These are phyloP conservation scores for Cabera pusaria DNA, from an alignment of 2,888 invertebrate species.

Conservation along the genomic window DNA sequence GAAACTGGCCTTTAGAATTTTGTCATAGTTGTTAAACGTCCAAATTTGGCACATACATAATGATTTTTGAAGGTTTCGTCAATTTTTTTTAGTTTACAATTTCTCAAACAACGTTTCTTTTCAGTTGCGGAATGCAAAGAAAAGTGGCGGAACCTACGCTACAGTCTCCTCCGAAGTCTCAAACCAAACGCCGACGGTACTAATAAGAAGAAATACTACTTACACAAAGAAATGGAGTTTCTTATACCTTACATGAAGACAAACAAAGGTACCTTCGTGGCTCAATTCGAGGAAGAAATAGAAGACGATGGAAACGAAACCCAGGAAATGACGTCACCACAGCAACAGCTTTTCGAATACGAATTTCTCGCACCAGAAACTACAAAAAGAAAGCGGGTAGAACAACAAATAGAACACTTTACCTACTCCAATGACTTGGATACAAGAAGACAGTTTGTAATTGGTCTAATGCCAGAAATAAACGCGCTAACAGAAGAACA, in stretches of 20 bases:
- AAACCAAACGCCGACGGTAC: conserved; percentile 44
- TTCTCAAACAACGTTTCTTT: no score
- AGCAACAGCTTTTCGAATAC: conserved; percentile 26
- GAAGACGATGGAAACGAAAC: conserved; percentile 37
- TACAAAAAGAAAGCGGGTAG: conserved; percentile 25
- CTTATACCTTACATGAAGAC: conserved; percentile 46
- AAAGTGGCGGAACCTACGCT: conserved; percentile 54
- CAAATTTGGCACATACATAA: no score
- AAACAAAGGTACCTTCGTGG: conserved; percentile 15
- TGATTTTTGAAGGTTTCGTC: no score
- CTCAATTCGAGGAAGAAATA: conserved; percentile 35
- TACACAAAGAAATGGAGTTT: conserved; percentile 51
- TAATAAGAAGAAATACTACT: conserved; percentile 47
- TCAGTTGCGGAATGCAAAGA: conserved; percentile 52
- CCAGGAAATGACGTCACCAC: conserved; percentile 23
- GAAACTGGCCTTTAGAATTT: no score
- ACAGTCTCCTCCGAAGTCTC: conserved; percentile 47
- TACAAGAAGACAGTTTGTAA: conserved; percentile 33
- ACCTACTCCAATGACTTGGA: conserved; percentile 34
- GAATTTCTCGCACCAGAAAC: conserved; percentile 21
- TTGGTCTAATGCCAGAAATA: conserved; percentile 49
- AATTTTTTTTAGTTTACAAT: no score
- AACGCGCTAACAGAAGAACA: conserved; percentile 44
- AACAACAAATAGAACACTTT: neutral
- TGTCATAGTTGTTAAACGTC: no score